Conservation (phyloP, 2,113 vertebrate genomes). For the Melanostigma gelatinosum region DNA sequence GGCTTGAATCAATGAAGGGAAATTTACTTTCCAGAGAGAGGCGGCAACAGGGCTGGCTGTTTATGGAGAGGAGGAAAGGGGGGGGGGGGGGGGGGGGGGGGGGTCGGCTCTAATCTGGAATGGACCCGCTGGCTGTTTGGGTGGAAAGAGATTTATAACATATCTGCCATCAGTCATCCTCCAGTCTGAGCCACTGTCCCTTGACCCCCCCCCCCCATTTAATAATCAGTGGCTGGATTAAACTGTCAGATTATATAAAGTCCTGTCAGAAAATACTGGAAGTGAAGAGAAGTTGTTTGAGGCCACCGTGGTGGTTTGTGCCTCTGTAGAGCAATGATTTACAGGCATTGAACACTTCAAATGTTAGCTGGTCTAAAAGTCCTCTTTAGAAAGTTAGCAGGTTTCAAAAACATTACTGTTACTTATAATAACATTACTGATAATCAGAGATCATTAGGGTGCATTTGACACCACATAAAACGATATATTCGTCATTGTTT, state of each 20-base stretch:
- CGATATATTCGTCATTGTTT: background rate
- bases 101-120: constrained; percentile 48
- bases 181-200: constrained; percentile 30
- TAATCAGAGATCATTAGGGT: background rate
- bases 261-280: constrained; percentile 34
- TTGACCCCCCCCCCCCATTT: constrained; percentile 10
- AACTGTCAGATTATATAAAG: constrained; percentile 44
- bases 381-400: background rate
- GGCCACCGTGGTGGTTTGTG: background rate
- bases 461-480: constrained; percentile 10
- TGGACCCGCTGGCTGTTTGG: constrained; percentile 42
- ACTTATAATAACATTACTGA: background rate
- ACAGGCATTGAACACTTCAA: constrained; percentile 10
- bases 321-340: constrained; percentile 43
- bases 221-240: constrained; percentile 58
- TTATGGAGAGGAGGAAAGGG: background rate
- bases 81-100: background rate
- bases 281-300: constrained; percentile 15
- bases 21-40: constrained; percentile 26
- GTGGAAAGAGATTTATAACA: constrained; percentile 25
- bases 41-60: constrained; percentile 10
- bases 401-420: background rate
- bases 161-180: constrained; percentile 32
- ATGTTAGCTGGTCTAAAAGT: background rate
- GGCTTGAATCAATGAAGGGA: constrained; percentile 61